Evolutionary conservation across 2,888 invertebrate genomes (phyloP), one percentile per base, ranked within the genome.

Genomic region (Hirtodrosophila histrioides): DNA sequence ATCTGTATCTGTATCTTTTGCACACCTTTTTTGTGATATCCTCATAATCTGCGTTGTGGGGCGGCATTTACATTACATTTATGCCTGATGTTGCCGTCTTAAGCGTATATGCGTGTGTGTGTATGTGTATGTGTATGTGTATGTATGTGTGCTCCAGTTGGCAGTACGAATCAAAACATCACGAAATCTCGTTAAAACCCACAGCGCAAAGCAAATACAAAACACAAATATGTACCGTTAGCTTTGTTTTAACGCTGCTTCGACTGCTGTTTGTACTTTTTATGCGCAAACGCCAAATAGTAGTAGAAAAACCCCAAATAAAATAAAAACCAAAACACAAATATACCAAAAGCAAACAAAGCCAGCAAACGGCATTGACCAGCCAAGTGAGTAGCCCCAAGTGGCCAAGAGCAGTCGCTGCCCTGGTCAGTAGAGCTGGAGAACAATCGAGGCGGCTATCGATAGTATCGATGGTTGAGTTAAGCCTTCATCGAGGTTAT

Each of bases 321-420:
- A 24, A 17, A 17, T 17, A 17, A 17, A 17, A 17, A 17, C 17
- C 17, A 17, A 63, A 57, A 57, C 44, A 12, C 40, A 49, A 49
- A 44, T 11, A 44, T 10, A 58, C 43, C 46, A 60, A 35, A 37
- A 65, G 44, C 43, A 74, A 60, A 69, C 45, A 63, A 67, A 71
- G 54, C 51, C 74, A 36, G 44, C 49, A 72, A 73, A 74, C 46
- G 83, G 69, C 89, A 88, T 87, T 84, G 89, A 88, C 88, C 88
- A 88, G 66, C 67, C 68, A 70, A 88, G 17, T 17, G 17, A 17
- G 17, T 2, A 17, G 17, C 17, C 17, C 17, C 17, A 17, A 17
- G 87, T 77, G 88, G 53, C 58, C 73, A 74, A 49, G 53, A 44
- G 57, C 35, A 43, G 12, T 27, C 29, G 61, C 53, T 48, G 61